phyloP scores from a whole-genome alignment of 2,797 vertebrate genomes.

The Glyptemys insculpta region DNA sequence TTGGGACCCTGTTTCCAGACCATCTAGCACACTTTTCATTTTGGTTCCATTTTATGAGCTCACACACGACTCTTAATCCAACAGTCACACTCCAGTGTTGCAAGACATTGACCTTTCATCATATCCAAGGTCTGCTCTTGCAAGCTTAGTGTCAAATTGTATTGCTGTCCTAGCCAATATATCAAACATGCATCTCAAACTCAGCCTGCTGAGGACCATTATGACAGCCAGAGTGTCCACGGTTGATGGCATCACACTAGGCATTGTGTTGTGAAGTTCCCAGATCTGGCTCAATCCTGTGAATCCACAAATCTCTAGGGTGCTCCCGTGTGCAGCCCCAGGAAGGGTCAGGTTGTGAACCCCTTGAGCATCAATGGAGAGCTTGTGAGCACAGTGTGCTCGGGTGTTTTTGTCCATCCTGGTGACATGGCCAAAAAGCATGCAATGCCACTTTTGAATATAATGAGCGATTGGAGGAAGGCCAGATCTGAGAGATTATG shows the following conservation, averaged over 20 bases:
- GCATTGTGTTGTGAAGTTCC: not conserved
- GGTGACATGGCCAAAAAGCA: not conserved
- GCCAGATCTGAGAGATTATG: not conserved
- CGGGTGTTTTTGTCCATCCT: not conserved
- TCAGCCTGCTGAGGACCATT: not conserved
- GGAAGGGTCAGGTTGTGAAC: not conserved
- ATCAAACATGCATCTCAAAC: not conserved
- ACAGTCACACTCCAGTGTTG: not conserved
- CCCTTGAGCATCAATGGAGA: not conserved
- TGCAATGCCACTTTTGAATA: not conserved
- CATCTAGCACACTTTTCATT: slow-evolving; percentile 1
- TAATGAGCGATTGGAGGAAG: not conserved
- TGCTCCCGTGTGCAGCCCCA: not conserved
- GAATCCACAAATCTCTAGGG: not conserved
- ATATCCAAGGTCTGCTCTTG: not conserved
- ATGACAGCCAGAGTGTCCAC: not conserved
- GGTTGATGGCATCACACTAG: not conserved
- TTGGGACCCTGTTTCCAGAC: not conserved
- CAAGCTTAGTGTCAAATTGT: not conserved
- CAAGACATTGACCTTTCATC: not conserved
- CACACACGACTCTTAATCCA: not conserved
- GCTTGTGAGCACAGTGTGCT: not conserved
- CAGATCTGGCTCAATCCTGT: not conserved
- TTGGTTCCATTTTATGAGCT: not conserved
- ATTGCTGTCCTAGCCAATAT: not conserved